A percentile compares a stretch with the other conserved stretches of the same genome.
Conservation (phyloP, 2,888 invertebrate genomes). For the Danaus chrysippus region DNA sequence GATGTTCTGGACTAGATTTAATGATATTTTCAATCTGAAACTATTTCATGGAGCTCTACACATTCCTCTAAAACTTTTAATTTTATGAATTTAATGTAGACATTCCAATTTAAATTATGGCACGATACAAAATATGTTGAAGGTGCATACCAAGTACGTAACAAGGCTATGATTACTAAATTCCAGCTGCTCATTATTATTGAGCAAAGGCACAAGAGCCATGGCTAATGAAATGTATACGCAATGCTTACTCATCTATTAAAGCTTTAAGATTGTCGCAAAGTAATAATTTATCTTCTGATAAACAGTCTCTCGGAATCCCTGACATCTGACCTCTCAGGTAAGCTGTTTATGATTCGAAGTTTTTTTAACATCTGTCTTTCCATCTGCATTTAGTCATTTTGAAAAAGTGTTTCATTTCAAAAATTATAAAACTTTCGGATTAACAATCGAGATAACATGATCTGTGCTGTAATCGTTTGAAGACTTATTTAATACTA, state of each 20-base stretch:
- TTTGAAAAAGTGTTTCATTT: background rate
- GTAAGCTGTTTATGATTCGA: slow-evolving; percentile 23
- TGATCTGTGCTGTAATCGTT: no score
- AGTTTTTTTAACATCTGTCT: background rate
- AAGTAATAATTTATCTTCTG: slow-evolving; percentile 17
- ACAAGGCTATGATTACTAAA: slow-evolving; percentile 5
- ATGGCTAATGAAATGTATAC: slow-evolving; percentile 5
- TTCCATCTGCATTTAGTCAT: background rate
- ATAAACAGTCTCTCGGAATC: slow-evolving; percentile 25
- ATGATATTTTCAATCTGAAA: no score
- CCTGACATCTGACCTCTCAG: slow-evolving; percentile 35
- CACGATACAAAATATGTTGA: background rate
- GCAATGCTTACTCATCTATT: slow-evolving; percentile 11
- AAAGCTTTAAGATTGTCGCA: slow-evolving; percentile 9
- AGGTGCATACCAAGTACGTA: background rate
- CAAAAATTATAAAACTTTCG: background rate
- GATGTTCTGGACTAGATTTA: background rate
- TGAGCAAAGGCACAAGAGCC: background rate
- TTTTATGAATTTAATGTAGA: no score
- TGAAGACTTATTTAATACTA: no score
- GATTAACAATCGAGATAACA: no score
- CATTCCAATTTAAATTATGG: no score
- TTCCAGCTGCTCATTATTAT: slow-evolving; percentile 4
- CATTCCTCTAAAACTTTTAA: no score
- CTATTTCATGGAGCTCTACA: no score